Percentiles rank a stretch among this genome's conserved stretches.
Conservation (phyloP, 2,888 invertebrate genomes). For the Taenaris catops region DNA sequence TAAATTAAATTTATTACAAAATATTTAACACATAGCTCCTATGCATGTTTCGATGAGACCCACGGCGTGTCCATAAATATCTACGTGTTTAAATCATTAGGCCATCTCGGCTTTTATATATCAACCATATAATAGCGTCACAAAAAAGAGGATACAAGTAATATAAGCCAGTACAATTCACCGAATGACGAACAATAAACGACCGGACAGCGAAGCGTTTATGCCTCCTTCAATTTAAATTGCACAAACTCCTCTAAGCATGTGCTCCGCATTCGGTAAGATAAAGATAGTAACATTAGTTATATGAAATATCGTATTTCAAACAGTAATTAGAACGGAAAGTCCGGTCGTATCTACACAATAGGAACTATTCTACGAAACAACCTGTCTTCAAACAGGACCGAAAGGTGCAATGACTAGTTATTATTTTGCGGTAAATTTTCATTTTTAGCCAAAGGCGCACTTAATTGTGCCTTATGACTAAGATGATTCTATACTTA, state of each 20-base stretch:
- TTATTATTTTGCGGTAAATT: no score
- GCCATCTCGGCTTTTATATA: no score
- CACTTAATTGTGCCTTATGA: no score
- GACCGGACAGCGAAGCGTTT: conserved; percentile 43
- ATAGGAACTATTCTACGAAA: conserved; percentile 1
- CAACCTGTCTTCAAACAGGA: background rate
- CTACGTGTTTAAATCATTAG: no score
- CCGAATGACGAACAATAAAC: conserved; percentile 53
- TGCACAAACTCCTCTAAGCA: conserved; percentile 40
- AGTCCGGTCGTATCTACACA: conserved; percentile 3
- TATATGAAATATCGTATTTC: conserved; percentile 10
- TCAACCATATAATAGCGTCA: conserved; percentile 11
- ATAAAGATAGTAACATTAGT: conserved; percentile 11
- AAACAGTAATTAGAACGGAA: conserved; percentile 19
- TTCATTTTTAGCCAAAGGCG: no score
- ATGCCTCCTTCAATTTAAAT: conserved; percentile 45
- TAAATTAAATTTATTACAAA: no score
- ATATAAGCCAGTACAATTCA: conserved; percentile 39
- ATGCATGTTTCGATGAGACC: no score
- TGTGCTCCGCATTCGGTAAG: conserved; percentile 15
- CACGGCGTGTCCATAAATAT: no score
- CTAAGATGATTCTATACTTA: no score
- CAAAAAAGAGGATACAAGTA: conserved; percentile 37
- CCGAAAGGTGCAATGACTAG: background rate
- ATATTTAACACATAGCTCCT: no score